Evolutionary conservation across 2,797 vertebrate species (phyloP), one percentile per base, ranked within the genome.

Genomic region (Xenentodon cancila): DNA sequence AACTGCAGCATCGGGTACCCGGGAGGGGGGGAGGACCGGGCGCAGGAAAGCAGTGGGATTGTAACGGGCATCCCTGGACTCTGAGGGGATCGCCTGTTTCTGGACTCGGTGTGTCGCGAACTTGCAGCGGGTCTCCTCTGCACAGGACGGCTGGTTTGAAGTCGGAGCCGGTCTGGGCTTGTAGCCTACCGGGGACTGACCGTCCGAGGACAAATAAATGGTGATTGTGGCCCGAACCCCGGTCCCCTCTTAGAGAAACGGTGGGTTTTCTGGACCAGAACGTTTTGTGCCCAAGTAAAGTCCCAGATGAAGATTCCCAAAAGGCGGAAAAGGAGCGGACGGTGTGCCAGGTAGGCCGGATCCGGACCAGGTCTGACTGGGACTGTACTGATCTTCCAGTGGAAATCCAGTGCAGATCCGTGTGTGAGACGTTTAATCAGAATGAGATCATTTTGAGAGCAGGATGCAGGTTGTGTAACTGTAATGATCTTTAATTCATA

Each of bases 221-320:
- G 70, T 81, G 67, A 53, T 47, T 63, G 80, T 77, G 80, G 83
- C 81, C 80, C 81, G 17, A 22, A 71, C 8, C 72, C 75, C 61
- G 66, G 73, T 69, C 76, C 72, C 64, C 59, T 30, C 25, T 51
- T 2, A 70, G 45, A 75, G 84, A 85, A 80, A 87, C 82, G 69
- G 86, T 87, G 82, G 87, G 79, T 64, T 84, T 80, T 83, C 68
- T 82, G 79, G 79, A 84, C 67, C 59, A 71, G 83, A 81, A 81
- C 85, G 85, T 76, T 82, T 84, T 84, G 85, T 86, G 79, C 78
- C 80, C 60, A 69, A 73, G 77, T 65, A 61, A 82, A 74, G 65
- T 89, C 84, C 91, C 91, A 90, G 87, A 93, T 93, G 92, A 93
- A 91, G 92, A 92, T 92, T 89, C 81, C 85, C 80, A 93, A 92